Evolutionary conservation across 2,888 invertebrate genomes (phyloP).

Genomic region (Trimorus sp.): DNA sequence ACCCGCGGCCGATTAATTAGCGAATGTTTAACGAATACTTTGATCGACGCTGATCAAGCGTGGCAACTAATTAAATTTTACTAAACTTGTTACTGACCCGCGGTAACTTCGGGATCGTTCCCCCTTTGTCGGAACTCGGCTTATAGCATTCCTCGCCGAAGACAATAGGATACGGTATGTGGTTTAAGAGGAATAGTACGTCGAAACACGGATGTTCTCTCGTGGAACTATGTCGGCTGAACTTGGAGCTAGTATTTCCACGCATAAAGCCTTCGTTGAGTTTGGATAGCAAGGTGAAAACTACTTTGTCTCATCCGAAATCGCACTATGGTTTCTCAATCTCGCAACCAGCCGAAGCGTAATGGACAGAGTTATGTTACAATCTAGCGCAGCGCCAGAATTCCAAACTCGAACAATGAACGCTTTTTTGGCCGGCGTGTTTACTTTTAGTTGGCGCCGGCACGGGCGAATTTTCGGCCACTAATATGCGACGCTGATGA

Average conservation of each 20-base stretch:
- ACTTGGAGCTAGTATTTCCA: constrained; percentile 60
- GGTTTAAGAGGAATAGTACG: constrained; percentile 72
- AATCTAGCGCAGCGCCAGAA: constrained; percentile 29
- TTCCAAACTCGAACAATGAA: constrained; percentile 44
- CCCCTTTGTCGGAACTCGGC: constrained; percentile 69
- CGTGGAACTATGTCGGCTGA: constrained; percentile 68
- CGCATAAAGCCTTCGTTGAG: constrained; percentile 58
- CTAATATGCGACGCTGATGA: no score
- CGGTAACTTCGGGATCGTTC: constrained; percentile 58
- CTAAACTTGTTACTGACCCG: constrained; percentile 72
- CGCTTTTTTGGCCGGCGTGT: constrained; percentile 9
- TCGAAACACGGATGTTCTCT: constrained; percentile 62
- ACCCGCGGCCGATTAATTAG: constrained; percentile 36
- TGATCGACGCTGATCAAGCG: constrained; percentile 55
- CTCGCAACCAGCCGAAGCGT: constrained; percentile 47
- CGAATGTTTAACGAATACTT: constrained; percentile 39
- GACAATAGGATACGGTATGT: constrained; percentile 64
- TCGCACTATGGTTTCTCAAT: constrained; percentile 64
- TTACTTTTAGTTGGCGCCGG: no score
- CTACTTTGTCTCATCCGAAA: constrained; percentile 64
- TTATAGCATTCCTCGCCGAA: constrained; percentile 66
- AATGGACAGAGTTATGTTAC: constrained; percentile 60
- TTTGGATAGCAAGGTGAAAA: constrained; percentile 61
- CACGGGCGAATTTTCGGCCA: no score
- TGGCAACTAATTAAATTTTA: constrained; percentile 73